Conservation (phyloP, 2,797 vertebrate genomes). For the Zalophus californianus region DNA sequence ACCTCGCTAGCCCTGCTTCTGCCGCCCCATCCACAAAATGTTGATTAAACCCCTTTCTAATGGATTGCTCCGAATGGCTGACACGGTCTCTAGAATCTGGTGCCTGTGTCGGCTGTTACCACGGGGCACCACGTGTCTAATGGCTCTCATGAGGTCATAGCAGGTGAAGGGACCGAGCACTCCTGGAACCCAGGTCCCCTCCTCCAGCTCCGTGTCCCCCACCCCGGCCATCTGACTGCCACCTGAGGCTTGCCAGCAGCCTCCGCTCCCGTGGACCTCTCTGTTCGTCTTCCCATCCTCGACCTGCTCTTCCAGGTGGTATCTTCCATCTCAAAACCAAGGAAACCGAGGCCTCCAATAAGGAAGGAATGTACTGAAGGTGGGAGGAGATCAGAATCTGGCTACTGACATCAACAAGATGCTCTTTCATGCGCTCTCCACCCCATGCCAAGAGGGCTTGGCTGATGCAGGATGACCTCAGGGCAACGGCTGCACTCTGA, state of each 20-base stretch:
- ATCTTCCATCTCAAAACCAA: no score
- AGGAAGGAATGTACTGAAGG: background rate
- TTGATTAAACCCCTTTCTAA: background rate
- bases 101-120: no score
- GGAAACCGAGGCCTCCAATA: background rate
- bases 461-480: rapidly evolving
- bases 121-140: background rate
- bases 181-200: background rate
- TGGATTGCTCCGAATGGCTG: background rate
- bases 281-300: background rate
- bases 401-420: rapidly evolving
- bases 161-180: background rate
- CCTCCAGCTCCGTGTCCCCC: background rate
- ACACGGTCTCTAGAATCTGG: background rate
- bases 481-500: background rate
- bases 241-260: rapidly evolving
- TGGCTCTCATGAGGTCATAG: background rate
- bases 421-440: background rate
- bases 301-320: background rate
- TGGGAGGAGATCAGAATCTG: background rate
- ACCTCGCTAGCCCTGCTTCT: background rate
- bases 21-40: background rate
- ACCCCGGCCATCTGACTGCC: background rate
- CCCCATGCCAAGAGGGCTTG: background rate
- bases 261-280: background rate